phyloP scores from a whole-genome alignment of 2,113 vertebrate genomes.

The Danionella cerebrum region DNA sequence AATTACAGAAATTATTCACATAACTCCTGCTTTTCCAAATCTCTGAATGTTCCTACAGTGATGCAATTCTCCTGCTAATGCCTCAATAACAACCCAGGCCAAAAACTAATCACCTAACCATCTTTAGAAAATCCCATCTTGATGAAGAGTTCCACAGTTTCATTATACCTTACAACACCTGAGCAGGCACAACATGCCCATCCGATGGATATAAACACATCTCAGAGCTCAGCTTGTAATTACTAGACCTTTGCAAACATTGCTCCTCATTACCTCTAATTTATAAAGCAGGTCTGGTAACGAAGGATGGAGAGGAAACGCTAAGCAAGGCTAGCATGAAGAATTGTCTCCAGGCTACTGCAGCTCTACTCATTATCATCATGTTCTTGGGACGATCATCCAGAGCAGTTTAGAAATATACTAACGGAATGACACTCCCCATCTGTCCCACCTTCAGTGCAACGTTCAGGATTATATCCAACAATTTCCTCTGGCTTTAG shows the following conservation, averaged over 20 bases:
- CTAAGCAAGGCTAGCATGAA: conserved; percentile 3
- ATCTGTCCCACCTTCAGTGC: conserved; percentile 41
- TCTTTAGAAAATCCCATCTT: not conserved
- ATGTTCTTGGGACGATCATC: conserved; percentile 34
- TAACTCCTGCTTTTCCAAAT: not conserved
- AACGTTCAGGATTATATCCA: conserved; percentile 22
- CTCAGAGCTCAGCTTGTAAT: not conserved
- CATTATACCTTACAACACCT: conserved; percentile 7
- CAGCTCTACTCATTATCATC: conserved; percentile 24
- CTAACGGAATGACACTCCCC: conserved; percentile 26
- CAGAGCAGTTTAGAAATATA: conserved; percentile 34
- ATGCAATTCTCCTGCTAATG: conserved; percentile 9
- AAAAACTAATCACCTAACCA: not conserved
- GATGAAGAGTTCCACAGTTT: conserved; percentile 1
- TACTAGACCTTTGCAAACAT: not conserved
- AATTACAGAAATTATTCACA: not conserved
- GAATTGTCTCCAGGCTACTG: conserved; percentile 3
- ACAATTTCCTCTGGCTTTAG: conserved; percentile 27
- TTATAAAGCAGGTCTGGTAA: not conserved
- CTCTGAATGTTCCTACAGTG: conserved; percentile 1
- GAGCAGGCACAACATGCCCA: conserved; percentile 1
- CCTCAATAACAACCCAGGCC: not conserved
- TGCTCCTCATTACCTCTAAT: not conserved
- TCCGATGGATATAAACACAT: not conserved
- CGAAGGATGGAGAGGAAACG: not conserved